Evolutionary conservation across 2,113 vertebrate species (phyloP), one percentile per base, ranked within the genome.

Genomic region (Seriola aureovittata): DNA sequence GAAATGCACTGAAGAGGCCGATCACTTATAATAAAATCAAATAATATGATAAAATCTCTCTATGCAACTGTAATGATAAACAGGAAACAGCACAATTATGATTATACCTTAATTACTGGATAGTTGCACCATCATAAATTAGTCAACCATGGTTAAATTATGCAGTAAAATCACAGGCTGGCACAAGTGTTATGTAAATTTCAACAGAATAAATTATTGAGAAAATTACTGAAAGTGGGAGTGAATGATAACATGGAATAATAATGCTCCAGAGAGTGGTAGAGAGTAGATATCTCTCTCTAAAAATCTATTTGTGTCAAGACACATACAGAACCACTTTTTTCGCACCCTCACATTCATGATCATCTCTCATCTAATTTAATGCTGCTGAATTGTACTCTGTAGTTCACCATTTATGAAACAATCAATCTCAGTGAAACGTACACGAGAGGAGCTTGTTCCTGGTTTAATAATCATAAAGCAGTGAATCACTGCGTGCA

Each of bases 61-160:
- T 0, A 10, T 21, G 8, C 29, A 52, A 6, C 16, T 21, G 21
- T 19, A 65, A 67, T 62, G 54, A 70, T 36, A 32, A 74, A 77
- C 57, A 84, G 48, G 32, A 66, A 48, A 1, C 14, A 67, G 36
- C 25, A 55, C 63, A 54, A 29, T 44, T 59, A 54, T 59, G 48
- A 59, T 67, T 32, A 46, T 7, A 36, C 21, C 40, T 34, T 16
- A 73, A 73, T 76, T 32, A 54, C 46, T 59, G 48, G 25, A 60
- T 74, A 74, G 32, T 54, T 70, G 40, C 16, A 38, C 19, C 34
- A 25, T 38, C 59, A 81, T 50, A 48, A 71, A 68, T 75, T 34
- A 65, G 66, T 60, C 25, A 78, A 19, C 54, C 25, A 40, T 65
- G 66, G 59, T 75, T 75, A 69, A 86, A 76, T 74, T 78, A 81